Evolutionary conservation across 2,888 invertebrate genomes (phyloP).

Genomic region (Alloscopus bannaensis): DNA sequence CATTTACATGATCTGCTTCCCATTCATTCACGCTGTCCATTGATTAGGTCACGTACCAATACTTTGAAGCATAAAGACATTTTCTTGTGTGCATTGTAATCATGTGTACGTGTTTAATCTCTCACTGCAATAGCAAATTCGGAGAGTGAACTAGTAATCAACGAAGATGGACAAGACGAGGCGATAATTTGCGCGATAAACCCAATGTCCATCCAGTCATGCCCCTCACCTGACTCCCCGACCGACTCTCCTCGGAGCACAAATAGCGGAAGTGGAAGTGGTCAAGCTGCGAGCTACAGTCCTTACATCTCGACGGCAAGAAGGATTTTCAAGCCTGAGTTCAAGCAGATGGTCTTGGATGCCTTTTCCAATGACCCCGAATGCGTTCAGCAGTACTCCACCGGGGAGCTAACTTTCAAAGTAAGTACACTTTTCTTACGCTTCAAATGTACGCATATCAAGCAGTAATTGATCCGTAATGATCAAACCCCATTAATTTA

Average conservation of each 20-base stretch:
- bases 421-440: too few relatives aligned
- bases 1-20: too few relatives aligned
- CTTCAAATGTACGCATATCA: too few relatives aligned
- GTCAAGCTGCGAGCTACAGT: constrained; percentile 32
- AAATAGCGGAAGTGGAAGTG: constrained; percentile 49
- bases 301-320: constrained; percentile 77
- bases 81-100: too few relatives aligned
- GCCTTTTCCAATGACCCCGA: constrained; percentile 90
- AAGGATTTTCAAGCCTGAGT: constrained; percentile 91
- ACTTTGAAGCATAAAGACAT: too few relatives aligned
- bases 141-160: constrained; percentile 41
- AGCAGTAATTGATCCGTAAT: too few relatives aligned
- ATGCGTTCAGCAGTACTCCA: constrained; percentile 81
- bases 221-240: constrained; percentile 63
- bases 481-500: too few relatives aligned
- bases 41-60: too few relatives aligned
- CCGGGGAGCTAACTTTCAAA: constrained; percentile 46
- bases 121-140: too few relatives aligned
- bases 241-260: constrained; percentile 60
- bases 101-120: too few relatives aligned
- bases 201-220: constrained; percentile 54
- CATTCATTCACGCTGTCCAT: too few relatives aligned
- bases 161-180: constrained; percentile 37
- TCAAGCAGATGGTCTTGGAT: constrained; percentile 91
- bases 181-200: constrained; percentile 63